Evolutionary conservation across 2,888 invertebrate genomes (phyloP), one percentile per base, ranked within the genome.

Genomic region (Trypoxylon attenuatum): DNA sequence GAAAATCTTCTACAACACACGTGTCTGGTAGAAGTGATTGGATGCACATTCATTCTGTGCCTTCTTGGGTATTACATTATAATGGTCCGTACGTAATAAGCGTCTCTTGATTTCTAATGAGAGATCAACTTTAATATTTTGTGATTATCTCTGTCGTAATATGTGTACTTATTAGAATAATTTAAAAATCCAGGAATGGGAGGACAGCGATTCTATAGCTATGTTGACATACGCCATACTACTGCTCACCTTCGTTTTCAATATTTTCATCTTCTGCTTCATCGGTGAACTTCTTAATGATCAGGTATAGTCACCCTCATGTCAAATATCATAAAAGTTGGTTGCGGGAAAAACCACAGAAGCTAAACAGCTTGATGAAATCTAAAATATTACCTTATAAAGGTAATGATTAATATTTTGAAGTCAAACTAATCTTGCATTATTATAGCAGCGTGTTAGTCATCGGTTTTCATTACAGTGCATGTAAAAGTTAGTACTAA

Each of bases 31-130:
- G 83, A 83, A 64, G 73, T 82, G 10, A 29, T 78, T 22, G 82
- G 81, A 6, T 82, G 80, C 22, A 81, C 81, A 3, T 63, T 81
- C 63, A 80, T 80, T 38, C 80, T 82, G 29, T 83, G 83, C 55
- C 75, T 82, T 15, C 71, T 84, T 10, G 82, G 79, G 59, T 83
- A 80, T 59, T 82, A 80, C 62, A 77, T 79, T 29, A 79, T 83
- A 60, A 70, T 71, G 78, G 82, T 81, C 74, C 33, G 61, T 25
- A 42, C n/a, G 5, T 8, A 41, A 1, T 23, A 4, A 15, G 16
- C 2, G 19, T 41, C 0, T 13, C 1, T 25, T 46, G 16, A 5
- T 23, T 23, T 43, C 13, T 21, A 23, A 25, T 46, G 1, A 15
- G 6, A 2, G 22, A 2, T 19, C 15, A 13, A 25, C 10, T 25